Conservation (phyloP, 1,140 invertebrate genomes). For the Drosophila insularis region DNA sequence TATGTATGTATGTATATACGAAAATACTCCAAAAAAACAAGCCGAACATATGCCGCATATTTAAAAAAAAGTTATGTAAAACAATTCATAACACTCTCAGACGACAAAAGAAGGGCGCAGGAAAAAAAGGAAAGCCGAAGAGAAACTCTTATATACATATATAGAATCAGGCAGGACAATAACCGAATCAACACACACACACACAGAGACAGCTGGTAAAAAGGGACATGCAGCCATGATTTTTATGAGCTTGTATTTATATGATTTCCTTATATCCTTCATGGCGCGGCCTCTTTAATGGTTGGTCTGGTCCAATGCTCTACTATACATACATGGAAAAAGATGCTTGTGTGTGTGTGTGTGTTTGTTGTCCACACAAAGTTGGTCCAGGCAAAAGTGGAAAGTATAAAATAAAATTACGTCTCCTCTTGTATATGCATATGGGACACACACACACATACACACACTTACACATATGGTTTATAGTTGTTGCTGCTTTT, state of each 20-base stretch:
- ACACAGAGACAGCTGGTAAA: conserved; percentile 9
- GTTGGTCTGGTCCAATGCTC: conserved; percentile 13
- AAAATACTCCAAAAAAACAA: conserved; percentile 12
- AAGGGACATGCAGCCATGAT: conserved; percentile 67
- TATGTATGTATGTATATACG: background rate
- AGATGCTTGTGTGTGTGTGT: background rate
- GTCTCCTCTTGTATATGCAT: conserved; percentile 47
- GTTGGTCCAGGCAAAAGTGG: conserved; percentile 28
- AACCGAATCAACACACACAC: conserved; percentile 30
- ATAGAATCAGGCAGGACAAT: conserved; percentile 54
- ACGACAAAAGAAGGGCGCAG: conserved; percentile 24
- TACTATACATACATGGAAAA: conserved; percentile 1
- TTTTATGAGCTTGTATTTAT: conserved; percentile 78
- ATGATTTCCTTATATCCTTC: conserved; percentile 72
- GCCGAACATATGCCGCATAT: conserved; percentile 43
- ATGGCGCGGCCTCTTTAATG: conserved; percentile 37
- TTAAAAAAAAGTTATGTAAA: conserved; percentile 47
- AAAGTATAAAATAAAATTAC: conserved; percentile 63
- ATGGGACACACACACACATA: conserved; percentile 21
- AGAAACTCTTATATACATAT: conserved; percentile 36
- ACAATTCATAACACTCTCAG: conserved; percentile 45
- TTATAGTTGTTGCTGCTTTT: conserved; percentile 29
- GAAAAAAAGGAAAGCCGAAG: conserved; percentile 34
- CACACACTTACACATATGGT: conserved; percentile 10
- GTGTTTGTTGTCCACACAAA: conserved; percentile 5